Base-by-base conservation (phyloP, 2,797 vertebrate genomes). In the Crossoptilon crossoptilon region DNA sequence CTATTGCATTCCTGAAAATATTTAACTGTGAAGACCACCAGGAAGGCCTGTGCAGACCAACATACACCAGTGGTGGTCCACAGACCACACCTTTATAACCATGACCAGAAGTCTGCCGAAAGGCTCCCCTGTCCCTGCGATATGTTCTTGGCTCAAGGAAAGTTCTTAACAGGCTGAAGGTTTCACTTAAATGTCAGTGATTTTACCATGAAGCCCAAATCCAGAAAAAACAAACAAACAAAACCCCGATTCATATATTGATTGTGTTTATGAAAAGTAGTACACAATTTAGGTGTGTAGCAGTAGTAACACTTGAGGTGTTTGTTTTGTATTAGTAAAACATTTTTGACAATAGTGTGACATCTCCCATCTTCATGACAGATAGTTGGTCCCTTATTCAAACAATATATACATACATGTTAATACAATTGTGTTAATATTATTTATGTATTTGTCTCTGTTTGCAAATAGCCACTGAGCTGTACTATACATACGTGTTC, bases 1-100 rank as follows among this genome's bases (percentile, higher is more conserved):
- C 53, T 63, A 31, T 84, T 84, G 46, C 59, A 64, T 80, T 90
- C 48, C 56, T 71, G 26, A 5, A 94, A 95, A 83, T 83, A 81
- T 64, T 95, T 88, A 84, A 80, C 60, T 90, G 41, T 69, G 51
- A 39, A 94, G 91, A 95, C 90, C 94, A 95, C 88, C 86, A 89
- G 64, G 86, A 82, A 92, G 77, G 92, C 64, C 58, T 60, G 9
- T 84, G 94, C 89, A 84, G 85, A 83, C 79, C 76, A 81, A 67
- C 78, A 91, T 9, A 48, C 80, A 46, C 46, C 85, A 67, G 51
- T 76, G 94, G 96, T 93, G 95, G 96, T 93, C 92, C 48, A 31
- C 24, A 84, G 94, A 95, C 95, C 91, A 94, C 78, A 91, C 71
- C 67, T 79, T 77, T 78, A 63, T 71, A 92, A 29, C 69, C 63